These are phyloP conservation scores for Diorhabda sublineata DNA, from an alignment of 1,140 invertebrate species.

Conservation along the genomic window DNA sequence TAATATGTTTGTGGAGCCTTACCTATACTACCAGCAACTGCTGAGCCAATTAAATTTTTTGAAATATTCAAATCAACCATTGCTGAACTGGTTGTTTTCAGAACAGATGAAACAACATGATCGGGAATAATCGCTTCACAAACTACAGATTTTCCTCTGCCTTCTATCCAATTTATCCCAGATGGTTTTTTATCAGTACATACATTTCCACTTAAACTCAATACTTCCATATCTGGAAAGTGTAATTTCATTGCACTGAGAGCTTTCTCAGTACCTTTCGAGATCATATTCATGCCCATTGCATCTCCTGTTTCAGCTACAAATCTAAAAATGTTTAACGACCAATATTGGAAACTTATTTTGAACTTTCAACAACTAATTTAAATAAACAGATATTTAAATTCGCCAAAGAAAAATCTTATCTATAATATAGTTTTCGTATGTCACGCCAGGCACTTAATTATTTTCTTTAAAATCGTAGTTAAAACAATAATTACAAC, in stretches of 20 bases:
- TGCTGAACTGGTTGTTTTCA: slow-evolving; percentile 83
- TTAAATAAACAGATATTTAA: no score
- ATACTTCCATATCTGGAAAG: slow-evolving; percentile 86
- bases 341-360: no score
- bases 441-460: no score
- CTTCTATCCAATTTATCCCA: slow-evolving; percentile 96
- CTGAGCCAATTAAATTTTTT: slow-evolving; percentile 93
- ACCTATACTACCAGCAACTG: slow-evolving; percentile 86
- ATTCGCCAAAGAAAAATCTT: no score
- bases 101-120: slow-evolving; percentile 63
- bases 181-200: slow-evolving; percentile 97
- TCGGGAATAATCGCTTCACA: slow-evolving; percentile 83
- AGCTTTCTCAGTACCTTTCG: slow-evolving; percentile 84
- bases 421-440: no score
- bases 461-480: no score
- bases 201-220: slow-evolving; percentile 93
- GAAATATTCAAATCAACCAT: slow-evolving; percentile 86
- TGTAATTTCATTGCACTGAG: slow-evolving; percentile 64
- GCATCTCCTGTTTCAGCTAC: slow-evolving; percentile 94
- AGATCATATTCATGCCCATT: slow-evolving; percentile 99
- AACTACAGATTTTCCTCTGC: slow-evolving; percentile 92
- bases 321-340: slow-evolving; percentile 58
- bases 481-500: no score
- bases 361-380: no score
- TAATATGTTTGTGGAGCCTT: slow-evolving; percentile 18